A percentile compares a stretch with the other conserved stretches of the same genome.
These are phyloP conservation scores for Aspidiotus rigidus DNA, from an alignment of 2,888 invertebrate genomes.

Conservation along the genomic window DNA sequence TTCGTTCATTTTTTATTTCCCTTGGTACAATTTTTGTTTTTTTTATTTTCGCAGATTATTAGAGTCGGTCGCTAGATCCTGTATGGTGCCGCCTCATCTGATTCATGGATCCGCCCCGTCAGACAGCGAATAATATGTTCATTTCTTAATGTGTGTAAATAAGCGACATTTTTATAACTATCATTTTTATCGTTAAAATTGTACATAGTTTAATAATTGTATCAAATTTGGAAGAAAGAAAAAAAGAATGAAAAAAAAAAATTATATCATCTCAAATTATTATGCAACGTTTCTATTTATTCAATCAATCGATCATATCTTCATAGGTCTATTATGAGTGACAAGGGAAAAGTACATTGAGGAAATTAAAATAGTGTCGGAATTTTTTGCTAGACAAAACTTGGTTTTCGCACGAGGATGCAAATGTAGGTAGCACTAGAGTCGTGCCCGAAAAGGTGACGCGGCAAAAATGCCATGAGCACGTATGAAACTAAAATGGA, in stretches of 20 bases:
- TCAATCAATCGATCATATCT: too few relatives aligned
- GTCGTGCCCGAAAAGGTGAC: too few relatives aligned
- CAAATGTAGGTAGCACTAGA: too few relatives aligned
- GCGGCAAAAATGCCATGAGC: too few relatives aligned
- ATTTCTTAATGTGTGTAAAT: background rate
- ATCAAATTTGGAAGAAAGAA: background rate
- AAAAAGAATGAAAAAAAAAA: background rate
- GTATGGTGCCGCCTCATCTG: conserved; percentile 72
- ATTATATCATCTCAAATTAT: background rate
- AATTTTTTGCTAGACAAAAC: too few relatives aligned
- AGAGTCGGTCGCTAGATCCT: conserved; percentile 91
- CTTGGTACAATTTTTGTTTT: background rate
- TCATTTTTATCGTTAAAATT: background rate
- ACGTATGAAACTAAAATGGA: too few relatives aligned
- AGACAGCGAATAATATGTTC: conserved; percentile 22
- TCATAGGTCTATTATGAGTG: too few relatives aligned
- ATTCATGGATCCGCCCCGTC: conserved; percentile 27
- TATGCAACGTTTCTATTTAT: too few relatives aligned
- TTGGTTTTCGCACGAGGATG: too few relatives aligned
- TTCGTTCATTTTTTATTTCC: background rate
- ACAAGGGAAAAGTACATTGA: too few relatives aligned
- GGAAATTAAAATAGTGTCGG: too few relatives aligned
- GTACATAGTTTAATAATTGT: background rate
- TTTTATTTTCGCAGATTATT: conserved; percentile 59
- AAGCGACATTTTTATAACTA: background rate